These are phyloP conservation scores for Diachasmimorpha longicaudata DNA, from an alignment of 1,140 invertebrate genomes.

Conservation along the genomic window DNA sequence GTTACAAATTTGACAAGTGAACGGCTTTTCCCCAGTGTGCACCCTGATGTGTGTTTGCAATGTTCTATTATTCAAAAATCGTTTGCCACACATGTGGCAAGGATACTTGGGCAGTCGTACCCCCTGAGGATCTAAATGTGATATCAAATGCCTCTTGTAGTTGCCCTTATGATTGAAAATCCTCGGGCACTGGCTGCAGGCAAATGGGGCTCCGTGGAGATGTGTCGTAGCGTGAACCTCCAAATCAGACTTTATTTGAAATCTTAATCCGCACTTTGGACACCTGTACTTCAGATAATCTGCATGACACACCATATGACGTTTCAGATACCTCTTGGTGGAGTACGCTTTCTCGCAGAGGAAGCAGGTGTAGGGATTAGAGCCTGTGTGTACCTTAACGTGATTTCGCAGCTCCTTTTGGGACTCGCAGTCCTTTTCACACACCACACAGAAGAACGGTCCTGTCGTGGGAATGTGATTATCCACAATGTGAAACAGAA, in stretches of 20 bases:
- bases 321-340: conserved; percentile 65
- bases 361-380: conserved; percentile 68
- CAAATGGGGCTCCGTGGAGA: conserved; percentile 47
- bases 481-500: conserved; percentile 51
- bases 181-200: conserved; percentile 52
- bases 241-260: conserved; percentile 50
- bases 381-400: conserved; percentile 65
- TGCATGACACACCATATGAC: conserved; percentile 67
- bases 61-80: conserved; percentile 58
- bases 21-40: conserved; percentile 71
- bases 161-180: conserved; percentile 58
- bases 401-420: conserved; percentile 47
- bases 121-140: conserved; percentile 50
- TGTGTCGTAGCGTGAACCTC: conserved; percentile 49
- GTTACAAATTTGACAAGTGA: conserved; percentile 60
- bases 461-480: conserved; percentile 52
- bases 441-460: conserved; percentile 58
- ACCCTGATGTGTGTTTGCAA: conserved; percentile 65
- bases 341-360: conserved; percentile 64
- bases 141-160: conserved; percentile 55
- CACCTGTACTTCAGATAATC: conserved; percentile 64
- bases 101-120: conserved; percentile 55
- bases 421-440: conserved; percentile 57
- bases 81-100: conserved; percentile 66
- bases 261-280: conserved; percentile 52